Conservation (phyloP, 2,797 vertebrate species). For the Cottoperca gobio region DNA sequence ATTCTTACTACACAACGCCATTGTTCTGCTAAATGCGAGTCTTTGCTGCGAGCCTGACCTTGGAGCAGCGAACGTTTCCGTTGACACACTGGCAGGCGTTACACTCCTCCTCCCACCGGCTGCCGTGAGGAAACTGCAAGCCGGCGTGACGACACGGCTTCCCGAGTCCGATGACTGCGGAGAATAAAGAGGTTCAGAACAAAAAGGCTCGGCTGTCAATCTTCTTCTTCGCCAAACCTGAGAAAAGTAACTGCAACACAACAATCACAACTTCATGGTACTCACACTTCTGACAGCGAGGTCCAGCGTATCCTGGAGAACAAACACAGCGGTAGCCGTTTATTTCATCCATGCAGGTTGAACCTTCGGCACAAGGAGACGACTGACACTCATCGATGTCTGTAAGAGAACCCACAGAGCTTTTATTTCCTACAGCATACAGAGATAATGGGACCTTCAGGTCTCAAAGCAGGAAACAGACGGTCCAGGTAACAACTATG, state of each 20-base stretch:
- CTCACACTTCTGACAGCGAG: slow-evolving; percentile 92
- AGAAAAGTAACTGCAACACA: not conserved
- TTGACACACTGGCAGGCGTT: slow-evolving; percentile 92
- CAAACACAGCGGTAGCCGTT: slow-evolving; percentile 92
- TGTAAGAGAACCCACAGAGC: slow-evolving; percentile 53
- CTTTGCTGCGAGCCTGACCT: slow-evolving; percentile 79
- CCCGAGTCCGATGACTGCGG: slow-evolving; percentile 88
- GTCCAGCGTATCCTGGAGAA: slow-evolving; percentile 89
- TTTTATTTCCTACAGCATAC: not conserved
- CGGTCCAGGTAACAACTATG: not conserved
- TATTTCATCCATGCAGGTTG: slow-evolving; percentile 94
- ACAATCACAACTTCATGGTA: not conserved
- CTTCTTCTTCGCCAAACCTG: not conserved
- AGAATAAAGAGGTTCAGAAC: not conserved
- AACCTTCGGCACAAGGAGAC: slow-evolving; percentile 92
- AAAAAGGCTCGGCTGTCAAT: not conserved
- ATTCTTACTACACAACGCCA: no score
- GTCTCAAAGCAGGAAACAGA: not conserved
- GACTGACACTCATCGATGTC: slow-evolving; percentile 98
- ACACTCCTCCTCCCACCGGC: slow-evolving; percentile 93
- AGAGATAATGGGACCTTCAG: not conserved
- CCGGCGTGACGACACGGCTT: slow-evolving; percentile 89
- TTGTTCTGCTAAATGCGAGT: not conserved
- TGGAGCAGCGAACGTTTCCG: slow-evolving; percentile 90
- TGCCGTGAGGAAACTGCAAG: slow-evolving; percentile 88